Base-by-base conservation (phyloP, 1,140 invertebrate genomes). In the Phocides pigmalion region DNA sequence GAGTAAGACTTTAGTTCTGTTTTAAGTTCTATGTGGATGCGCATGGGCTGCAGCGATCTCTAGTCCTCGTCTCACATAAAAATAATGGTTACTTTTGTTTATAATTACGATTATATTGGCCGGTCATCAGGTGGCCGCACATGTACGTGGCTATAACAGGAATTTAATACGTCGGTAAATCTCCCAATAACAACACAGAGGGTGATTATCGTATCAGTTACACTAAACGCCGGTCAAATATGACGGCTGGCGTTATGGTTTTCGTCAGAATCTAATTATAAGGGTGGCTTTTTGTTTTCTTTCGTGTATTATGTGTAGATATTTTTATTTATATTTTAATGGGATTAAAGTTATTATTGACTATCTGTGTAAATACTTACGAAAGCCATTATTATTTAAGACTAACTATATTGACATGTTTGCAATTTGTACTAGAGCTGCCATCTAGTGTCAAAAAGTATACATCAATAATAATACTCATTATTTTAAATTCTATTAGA, bases 181-280 rank as follows among this genome's bases (percentile, higher is more conserved):
- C 51, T 56, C 37, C 12, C 17, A 58, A 63, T 64, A 66, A 54
- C 56, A 67, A 19, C 74, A 77, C 73, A 76, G 69, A 71, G 71
- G 68, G 64, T 67, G 77, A 78, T 82, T 82, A 76, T 73, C 32
- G 72, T 80, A 78, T 82, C 80, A 62, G 70, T 80, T 82, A 76
- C 77, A 68, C 39, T 49, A 56, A 59, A 49, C 56, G 49, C 53
- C 53, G 53, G 35, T 46, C 53, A 46, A 50, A 25, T 22, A 46
- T 54, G 53, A 56, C 37, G n/a, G 53, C 37, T 4, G n/a, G 14
- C 20, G 20, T 22, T 12, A 37, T 56, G 53, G 53, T 56, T 56
- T 22, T 56, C 37, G 37, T 56, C 53, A 56, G 53, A 41, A 14
- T n/a, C n/a, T 56, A 42, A 15, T 20, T 22, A 15, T 56, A 42